phyloP scores from a whole-genome alignment of 2,888 invertebrate genomes.

The Folsomia candida region DNA sequence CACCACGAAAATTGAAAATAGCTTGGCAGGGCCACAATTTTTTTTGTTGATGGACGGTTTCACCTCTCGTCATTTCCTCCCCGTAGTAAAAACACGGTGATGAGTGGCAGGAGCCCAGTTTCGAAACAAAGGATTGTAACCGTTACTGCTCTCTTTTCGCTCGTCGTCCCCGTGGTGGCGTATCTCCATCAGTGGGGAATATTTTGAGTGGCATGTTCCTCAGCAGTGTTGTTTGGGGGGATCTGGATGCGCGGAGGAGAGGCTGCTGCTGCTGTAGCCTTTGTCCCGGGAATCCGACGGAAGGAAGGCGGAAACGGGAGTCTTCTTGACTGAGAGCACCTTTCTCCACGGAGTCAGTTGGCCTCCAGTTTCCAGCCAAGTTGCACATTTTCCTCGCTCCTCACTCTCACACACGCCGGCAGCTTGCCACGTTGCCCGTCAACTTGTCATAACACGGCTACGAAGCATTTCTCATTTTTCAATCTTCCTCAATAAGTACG shows the following conservation, averaged over 20 bases:
- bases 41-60: background rate
- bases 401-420: background rate
- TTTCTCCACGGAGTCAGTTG: conserved; percentile 10
- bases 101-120: background rate
- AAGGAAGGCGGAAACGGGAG: conserved; percentile 14
- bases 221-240: too few relatives aligned
- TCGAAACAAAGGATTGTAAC: background rate
- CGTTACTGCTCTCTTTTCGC: background rate
- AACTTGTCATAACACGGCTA: background rate
- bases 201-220: background rate
- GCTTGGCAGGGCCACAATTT: too few relatives aligned
- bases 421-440: background rate
- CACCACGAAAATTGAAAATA: too few relatives aligned
- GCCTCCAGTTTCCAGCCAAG: background rate
- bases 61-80: background rate
- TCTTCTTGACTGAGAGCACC: conserved; percentile 1
- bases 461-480: background rate
- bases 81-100: background rate
- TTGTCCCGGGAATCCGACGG: conserved; percentile 19
- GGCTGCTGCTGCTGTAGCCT: conserved; percentile 7
- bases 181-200: background rate
- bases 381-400: background rate
- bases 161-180: background rate
- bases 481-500: too few relatives aligned
- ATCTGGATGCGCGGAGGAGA: conserved; percentile 11